Conservation (phyloP, 2,888 invertebrate genomes). For the Sinelater perroti region DNA sequence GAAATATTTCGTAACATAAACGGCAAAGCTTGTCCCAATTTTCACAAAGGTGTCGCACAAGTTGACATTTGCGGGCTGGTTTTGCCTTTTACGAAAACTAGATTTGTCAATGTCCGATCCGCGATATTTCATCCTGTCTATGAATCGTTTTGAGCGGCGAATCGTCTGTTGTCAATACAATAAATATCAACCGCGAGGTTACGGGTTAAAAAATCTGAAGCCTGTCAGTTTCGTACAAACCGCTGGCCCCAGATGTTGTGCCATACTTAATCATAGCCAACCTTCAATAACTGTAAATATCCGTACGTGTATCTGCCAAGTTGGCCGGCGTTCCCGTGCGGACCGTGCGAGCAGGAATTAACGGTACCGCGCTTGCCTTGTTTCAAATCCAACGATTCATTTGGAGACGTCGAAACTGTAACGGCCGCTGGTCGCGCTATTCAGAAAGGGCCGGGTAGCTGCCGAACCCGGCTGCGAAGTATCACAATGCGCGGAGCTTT, state of each 20-base stretch:
- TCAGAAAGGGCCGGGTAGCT: conserved; percentile 5
- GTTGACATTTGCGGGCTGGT: too few relatives aligned
- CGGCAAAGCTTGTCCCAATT: too few relatives aligned
- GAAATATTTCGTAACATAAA: too few relatives aligned
- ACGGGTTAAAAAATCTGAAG: background rate
- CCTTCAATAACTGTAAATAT: conserved; percentile 9
- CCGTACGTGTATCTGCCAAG: conserved; percentile 11
- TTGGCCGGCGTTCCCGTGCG: background rate
- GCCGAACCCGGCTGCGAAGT: conserved; percentile 36
- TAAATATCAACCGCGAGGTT: background rate
- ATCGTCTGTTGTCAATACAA: background rate
- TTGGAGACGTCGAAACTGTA: conserved; percentile 30
- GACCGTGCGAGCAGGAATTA: conserved; percentile 12
- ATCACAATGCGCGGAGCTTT: conserved; percentile 40
- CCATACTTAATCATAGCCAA: conserved; percentile 1
- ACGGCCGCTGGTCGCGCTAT: conserved; percentile 35
- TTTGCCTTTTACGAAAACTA: too few relatives aligned
- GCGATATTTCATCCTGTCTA: background rate
- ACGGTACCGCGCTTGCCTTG: conserved; percentile 19
- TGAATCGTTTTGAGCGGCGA: background rate
- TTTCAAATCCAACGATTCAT: conserved; percentile 38
- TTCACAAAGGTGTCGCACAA: too few relatives aligned
- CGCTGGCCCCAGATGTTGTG: background rate
- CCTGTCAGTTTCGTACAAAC: background rate
- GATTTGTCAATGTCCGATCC: too few relatives aligned